Base-by-base conservation (phyloP, 2,888 invertebrate genomes). In the Lasioglossum malachurum region DNA sequence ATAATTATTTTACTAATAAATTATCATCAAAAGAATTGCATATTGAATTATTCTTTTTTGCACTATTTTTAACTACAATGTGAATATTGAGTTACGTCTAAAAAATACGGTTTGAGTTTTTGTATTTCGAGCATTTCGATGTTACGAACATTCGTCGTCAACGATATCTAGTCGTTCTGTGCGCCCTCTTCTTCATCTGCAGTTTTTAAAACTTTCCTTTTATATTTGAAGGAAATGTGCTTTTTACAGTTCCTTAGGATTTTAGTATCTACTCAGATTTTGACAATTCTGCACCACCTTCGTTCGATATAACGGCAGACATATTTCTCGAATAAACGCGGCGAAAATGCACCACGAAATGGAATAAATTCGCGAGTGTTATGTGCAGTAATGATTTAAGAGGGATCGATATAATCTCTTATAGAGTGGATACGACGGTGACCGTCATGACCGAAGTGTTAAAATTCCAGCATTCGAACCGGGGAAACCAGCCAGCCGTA, bases 401-500 rank as follows among this genome's bases (percentile, higher is more conserved):
- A 83, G 82, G 87, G 84, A 91, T 90, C 83, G 87, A 87, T 83
- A 80, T 89, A 84, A 90, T 91, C 85, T 88, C 88, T 90, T 88
- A 86, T 72, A 87, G 83, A 87, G 89, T 64, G 64, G 64, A 64
- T 88, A 91, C 86, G 79, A 91, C 86, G 79, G 80, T 84, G 76
- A 79, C 91, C 89, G 91, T 90, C 89, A 88, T 79, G 86, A 75
- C 69, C 74, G 80, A 90, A 91, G 87, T 91, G 89, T 90, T 91
- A 89, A 90, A 91, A 91, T 91, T 91, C 83, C 87, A 86, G 78
- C 89, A 82, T 89, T 80, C 78, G 82, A 78, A 87, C 81, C 82
- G 75, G 80, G 77, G 81, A 75, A 87, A 80, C 53, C 91, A 90
- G 90, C 88, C 87, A 89, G 82, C 88, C 91, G 88, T 90, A 88